Base-by-base conservation (phyloP, 1,140 invertebrate genomes). In the Chelonus insularis region DNA sequence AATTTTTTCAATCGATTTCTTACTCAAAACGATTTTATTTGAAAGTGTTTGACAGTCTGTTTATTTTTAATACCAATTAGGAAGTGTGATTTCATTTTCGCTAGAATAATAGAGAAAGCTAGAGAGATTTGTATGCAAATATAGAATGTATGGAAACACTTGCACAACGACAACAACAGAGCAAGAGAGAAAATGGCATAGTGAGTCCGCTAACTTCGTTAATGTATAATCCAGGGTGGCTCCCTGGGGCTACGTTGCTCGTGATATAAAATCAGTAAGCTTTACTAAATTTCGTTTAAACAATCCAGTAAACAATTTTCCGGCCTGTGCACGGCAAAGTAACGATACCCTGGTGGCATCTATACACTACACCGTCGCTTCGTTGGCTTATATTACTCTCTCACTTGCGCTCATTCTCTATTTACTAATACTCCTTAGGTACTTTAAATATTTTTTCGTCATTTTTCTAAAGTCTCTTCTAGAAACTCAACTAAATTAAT, bases 241-340 rank as follows among this genome's bases (percentile, higher is more conserved):
- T 78, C 76, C 77, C 76, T 67, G 68, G 75, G 76, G 77, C 70
- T 63, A 69, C 76, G 75, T 79, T 76, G 52, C 56, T 64, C 69
- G 76, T 79, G 76, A 80, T 80, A 80, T 80, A 80, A 80, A 80
- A 80, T 80, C 78, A 80, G 78, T 80, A 79, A 80, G 76, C 78
- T 79, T 80, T 80, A 79, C 72, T 79, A 79, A 79, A 80, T 78
- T 80, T 80, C 78, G 78, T 80, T 80, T 79, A 80, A 80, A 80
- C 78, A 80, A 80, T 80, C 77, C 77, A 75, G 78, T 80, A 80
- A 80, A 80, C 78, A 80, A 80, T 80, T 79, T 80, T 80, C 78
- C 78, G 77, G 73, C 70, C 75, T 72, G 70, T 78, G 76, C 76
- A 68, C 76, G 77, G 74, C 74, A 79, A 78, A 80, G 76, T 80